Evolutionary conservation across 35 echinoderm and acorn worm species (phyloP).

Genomic region (Ophioderma brevispina): DNA sequence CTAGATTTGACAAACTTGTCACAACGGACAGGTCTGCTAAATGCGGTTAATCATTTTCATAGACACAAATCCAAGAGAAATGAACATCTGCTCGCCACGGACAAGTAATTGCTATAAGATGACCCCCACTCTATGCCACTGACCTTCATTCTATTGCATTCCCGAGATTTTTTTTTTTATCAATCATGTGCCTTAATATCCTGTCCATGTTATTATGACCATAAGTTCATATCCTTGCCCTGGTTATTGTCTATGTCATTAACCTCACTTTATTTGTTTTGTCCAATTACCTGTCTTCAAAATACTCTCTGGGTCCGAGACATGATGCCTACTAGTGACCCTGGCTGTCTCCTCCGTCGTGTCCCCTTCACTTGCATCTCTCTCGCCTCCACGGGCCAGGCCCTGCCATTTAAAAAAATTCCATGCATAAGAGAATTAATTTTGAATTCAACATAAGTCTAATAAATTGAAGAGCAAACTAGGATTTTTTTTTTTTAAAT

Average conservation of each 20-base stretch:
- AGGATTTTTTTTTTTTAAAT: too few relatives aligned
- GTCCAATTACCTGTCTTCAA: conserved; percentile 51
- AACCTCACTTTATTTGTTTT: too few relatives aligned
- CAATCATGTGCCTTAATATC: background rate
- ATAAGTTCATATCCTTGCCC: background rate
- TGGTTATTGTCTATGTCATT: background rate
- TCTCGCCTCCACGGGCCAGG: conserved; percentile 1
- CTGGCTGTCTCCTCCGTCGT: conserved; percentile 83
- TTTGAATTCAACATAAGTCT: too few relatives aligned
- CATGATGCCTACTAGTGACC: conserved; percentile 89
- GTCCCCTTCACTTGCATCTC: conserved; percentile 73
- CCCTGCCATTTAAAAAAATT: conserved; percentile 34
- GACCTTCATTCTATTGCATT: background rate
- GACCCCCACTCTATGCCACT: background rate
- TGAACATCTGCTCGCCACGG: too few relatives aligned
- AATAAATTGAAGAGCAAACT: too few relatives aligned
- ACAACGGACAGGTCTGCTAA: too few relatives aligned
- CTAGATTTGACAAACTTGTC: too few relatives aligned
- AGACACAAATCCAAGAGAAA: too few relatives aligned
- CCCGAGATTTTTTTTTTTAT: background rate
- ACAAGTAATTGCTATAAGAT: too few relatives aligned
- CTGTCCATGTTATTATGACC: background rate
- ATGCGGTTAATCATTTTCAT: too few relatives aligned
- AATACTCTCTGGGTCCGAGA: conserved; percentile 92
- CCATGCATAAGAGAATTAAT: too few relatives aligned